These are phyloP conservation scores for Jacana jacana DNA, from an alignment of 2,113 vertebrate species.

Conservation along the genomic window DNA sequence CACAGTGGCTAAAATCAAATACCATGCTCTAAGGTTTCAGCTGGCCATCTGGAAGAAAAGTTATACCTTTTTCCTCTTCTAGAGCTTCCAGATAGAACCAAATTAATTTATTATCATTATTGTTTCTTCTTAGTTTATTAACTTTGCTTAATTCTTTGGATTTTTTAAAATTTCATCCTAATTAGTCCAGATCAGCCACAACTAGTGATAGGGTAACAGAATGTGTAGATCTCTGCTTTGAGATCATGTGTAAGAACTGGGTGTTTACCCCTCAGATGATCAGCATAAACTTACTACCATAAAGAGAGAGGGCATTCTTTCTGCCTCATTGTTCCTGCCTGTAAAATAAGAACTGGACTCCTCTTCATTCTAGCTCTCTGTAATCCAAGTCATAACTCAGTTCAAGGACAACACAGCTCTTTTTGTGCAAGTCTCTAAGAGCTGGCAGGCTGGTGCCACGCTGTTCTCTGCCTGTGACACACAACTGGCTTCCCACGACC, in stretches of 20 bases:
- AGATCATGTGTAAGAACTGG: background rate
- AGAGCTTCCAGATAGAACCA: background rate
- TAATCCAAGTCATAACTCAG: background rate
- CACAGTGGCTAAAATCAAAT: background rate
- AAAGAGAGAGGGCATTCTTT: accelerated
- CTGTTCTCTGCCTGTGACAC: background rate
- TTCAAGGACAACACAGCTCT: background rate
- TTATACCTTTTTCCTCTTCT: background rate
- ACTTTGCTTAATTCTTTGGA: background rate
- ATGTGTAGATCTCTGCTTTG: background rate
- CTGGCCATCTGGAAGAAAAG: background rate
- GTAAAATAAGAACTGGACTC: background rate
- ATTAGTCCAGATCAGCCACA: background rate
- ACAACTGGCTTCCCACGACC: accelerated
- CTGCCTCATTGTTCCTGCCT: background rate
- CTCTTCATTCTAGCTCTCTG: background rate
- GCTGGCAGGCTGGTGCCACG: accelerated
- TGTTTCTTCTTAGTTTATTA: background rate
- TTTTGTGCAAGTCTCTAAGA: background rate
- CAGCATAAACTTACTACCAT: background rate
- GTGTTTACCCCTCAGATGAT: background rate
- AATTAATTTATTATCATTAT: background rate
- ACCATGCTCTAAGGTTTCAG: background rate
- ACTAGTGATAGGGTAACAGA: background rate
- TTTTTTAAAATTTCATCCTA: background rate